phyloP scores from a whole-genome alignment of 2,797 vertebrate species.

The Hybognathus amarus region DNA sequence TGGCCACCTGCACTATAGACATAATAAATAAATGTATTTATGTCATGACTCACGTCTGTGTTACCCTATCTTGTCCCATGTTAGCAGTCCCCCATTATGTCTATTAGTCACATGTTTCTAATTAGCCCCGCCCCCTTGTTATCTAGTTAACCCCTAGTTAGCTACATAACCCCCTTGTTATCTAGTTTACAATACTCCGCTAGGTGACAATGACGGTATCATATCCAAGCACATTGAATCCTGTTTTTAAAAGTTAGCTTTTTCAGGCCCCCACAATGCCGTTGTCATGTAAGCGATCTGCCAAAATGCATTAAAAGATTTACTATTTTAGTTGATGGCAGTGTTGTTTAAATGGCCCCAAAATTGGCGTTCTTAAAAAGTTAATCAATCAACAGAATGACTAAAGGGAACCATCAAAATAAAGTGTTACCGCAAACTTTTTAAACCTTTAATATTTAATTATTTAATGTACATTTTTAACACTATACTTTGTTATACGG shows the following conservation, averaged over 20 bases:
- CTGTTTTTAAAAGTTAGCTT: neutral
- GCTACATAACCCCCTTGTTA: too few relatives aligned
- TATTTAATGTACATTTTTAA: neutral
- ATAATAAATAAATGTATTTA: too few relatives aligned
- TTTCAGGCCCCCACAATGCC: neutral
- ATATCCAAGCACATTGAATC: neutral
- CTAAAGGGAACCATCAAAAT: neutral
- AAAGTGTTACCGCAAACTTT: neutral
- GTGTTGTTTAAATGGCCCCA: neutral
- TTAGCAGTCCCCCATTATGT: too few relatives aligned
- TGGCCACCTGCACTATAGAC: too few relatives aligned
- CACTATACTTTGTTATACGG: neutral
- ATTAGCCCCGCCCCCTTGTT: too few relatives aligned
- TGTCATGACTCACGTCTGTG: too few relatives aligned
- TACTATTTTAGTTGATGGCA: neutral
- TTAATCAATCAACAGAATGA: neutral
- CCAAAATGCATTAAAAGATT: neutral
- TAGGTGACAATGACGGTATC: neutral
- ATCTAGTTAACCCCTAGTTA: too few relatives aligned
- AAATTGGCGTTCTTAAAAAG: neutral
- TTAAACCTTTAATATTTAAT: neutral
- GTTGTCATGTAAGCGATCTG: neutral
- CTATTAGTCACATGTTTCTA: too few relatives aligned
- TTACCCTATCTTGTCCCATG: too few relatives aligned
- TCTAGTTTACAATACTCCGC: too few relatives aligned